Conservation (phyloP, 2,888 invertebrate species). For the Leptinotarsa tumamoca region DNA sequence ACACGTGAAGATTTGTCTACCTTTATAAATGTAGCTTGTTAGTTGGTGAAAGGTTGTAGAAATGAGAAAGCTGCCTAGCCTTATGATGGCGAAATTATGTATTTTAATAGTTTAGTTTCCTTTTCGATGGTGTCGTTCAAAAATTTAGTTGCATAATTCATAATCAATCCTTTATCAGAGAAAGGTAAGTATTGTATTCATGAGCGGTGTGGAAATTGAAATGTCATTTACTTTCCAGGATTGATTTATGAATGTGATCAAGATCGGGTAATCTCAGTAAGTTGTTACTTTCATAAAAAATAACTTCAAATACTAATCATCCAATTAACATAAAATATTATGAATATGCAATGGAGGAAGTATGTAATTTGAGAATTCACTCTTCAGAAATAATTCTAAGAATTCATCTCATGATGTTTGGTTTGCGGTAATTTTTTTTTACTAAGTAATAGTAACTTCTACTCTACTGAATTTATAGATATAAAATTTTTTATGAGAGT, state of each 20-base stretch:
- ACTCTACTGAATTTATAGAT: too few relatives aligned
- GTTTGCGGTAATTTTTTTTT: too few relatives aligned
- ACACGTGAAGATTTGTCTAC: not conserved
- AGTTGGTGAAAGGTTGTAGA: slow-evolving; percentile 7
- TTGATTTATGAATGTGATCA: not conserved
- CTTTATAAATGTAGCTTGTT: not conserved
- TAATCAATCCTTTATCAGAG: not conserved
- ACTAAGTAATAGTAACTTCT: too few relatives aligned
- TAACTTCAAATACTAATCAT: too few relatives aligned
- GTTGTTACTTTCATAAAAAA: too few relatives aligned
- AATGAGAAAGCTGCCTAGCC: not conserved
- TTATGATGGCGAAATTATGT: not conserved
- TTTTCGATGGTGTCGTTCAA: not conserved
- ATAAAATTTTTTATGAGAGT: too few relatives aligned
- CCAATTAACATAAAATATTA: too few relatives aligned
- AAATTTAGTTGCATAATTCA: not conserved
- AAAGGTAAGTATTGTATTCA: not conserved
- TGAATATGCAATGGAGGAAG: too few relatives aligned
- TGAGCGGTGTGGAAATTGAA: not conserved
- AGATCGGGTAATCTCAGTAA: not conserved
- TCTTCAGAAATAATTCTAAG: too few relatives aligned
- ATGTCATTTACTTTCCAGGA: not conserved
- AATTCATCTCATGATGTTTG: too few relatives aligned
- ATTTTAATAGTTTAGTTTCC: not conserved
- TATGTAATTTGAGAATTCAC: too few relatives aligned